Evolutionary conservation across 2,888 invertebrate genomes (phyloP).

Genomic region (Microchrysa polita): DNA sequence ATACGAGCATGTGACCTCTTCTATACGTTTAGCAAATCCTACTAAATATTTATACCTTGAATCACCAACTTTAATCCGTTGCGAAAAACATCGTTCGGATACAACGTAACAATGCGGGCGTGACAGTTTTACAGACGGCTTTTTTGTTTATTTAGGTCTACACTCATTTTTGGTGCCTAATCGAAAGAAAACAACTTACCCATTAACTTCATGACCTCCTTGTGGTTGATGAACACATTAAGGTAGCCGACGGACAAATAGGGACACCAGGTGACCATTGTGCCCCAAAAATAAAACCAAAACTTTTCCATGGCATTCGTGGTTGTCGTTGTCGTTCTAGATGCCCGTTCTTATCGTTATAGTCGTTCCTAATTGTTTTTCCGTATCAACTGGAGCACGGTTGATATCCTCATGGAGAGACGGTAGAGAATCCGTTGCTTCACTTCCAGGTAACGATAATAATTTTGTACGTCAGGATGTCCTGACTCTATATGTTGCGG

Average conservation of each 20-base stretch:
- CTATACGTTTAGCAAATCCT: no score
- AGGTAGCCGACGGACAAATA: slow-evolving; percentile 73
- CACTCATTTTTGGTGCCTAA: slow-evolving; percentile 13
- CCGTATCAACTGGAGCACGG: slow-evolving; percentile 3
- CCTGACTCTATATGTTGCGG: not conserved
- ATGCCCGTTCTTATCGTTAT: no score
- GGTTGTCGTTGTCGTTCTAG: not conserved
- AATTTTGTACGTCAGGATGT: not conserved
- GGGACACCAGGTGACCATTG: slow-evolving; percentile 55
- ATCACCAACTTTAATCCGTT: no score
- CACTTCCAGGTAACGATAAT: slow-evolving; percentile 14
- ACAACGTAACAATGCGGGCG: not conserved
- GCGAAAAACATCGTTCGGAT: no score
- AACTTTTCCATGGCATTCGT: slow-evolving; percentile 49
- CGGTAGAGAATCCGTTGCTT: not conserved
- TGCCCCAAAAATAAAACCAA: slow-evolving; percentile 50
- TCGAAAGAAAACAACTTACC: slow-evolving; percentile 68
- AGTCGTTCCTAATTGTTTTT: slow-evolving; percentile 27
- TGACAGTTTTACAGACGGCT: slow-evolving; percentile 10
- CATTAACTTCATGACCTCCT: slow-evolving; percentile 81
- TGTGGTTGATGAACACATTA: slow-evolving; percentile 82
- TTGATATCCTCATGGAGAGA: not conserved
- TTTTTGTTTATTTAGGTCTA: slow-evolving; percentile 17
- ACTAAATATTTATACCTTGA: no score
- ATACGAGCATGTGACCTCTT: no score